phyloP scores from a whole-genome alignment of 2,888 invertebrate species.

The Scaptodrosophila latifasciaeformis region DNA sequence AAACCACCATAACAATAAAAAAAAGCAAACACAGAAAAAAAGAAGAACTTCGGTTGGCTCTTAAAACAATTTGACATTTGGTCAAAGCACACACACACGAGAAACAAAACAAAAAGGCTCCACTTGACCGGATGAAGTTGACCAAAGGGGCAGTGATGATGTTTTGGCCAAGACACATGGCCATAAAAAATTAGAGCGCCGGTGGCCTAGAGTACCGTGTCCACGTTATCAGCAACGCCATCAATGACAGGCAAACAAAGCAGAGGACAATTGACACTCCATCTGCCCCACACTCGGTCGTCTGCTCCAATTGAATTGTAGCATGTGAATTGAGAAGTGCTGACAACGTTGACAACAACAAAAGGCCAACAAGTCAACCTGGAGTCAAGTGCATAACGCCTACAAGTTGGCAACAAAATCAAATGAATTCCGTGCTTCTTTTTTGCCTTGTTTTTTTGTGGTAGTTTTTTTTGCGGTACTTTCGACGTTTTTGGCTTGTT shows the following conservation, averaged over 20 bases:
- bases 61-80: slow-evolving; percentile 68
- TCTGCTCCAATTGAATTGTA: background rate
- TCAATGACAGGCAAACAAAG: slow-evolving; percentile 28
- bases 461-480: slow-evolving; percentile 12
- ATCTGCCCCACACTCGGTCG: too few relatives aligned
- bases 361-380: slow-evolving; percentile 16
- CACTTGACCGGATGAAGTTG: too few relatives aligned
- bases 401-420: slow-evolving; percentile 58
- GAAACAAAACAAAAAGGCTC: slow-evolving; percentile 4
- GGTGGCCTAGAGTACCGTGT: slow-evolving; percentile 35
- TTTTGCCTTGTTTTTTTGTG: background rate
- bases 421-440: slow-evolving; percentile 38
- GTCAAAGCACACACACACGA: slow-evolving; percentile 28
- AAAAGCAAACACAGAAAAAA: slow-evolving; percentile 39
- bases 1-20: slow-evolving; percentile 53
- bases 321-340: background rate
- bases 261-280: slow-evolving; percentile 47
- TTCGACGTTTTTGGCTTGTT: slow-evolving; percentile 39
- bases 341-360: slow-evolving; percentile 13
- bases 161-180: slow-evolving; percentile 13
- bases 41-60: slow-evolving; percentile 37
- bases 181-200: slow-evolving; percentile 62
- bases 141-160: slow-evolving; percentile 30
- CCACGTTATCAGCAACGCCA: slow-evolving; percentile 60
- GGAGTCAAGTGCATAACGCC: slow-evolving; percentile 47